Evolutionary conservation across 2,797 vertebrate species (phyloP).

Genomic region (Sebastes steindachneri): DNA sequence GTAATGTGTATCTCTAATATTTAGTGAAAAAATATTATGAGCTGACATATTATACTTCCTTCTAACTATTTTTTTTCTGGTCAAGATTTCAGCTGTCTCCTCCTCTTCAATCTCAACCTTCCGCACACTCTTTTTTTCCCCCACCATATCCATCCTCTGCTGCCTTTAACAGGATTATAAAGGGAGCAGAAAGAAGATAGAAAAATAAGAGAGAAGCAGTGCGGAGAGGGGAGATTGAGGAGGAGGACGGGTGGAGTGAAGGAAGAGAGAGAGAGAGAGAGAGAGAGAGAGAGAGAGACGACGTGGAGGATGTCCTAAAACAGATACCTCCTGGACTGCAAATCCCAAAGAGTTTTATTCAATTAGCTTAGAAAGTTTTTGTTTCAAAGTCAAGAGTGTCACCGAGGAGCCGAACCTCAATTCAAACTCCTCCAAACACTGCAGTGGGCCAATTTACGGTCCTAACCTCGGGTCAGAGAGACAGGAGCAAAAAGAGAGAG

Average conservation of each 20-base stretch:
- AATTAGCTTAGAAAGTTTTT: conserved; percentile 74
- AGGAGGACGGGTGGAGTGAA: conserved; percentile 2
- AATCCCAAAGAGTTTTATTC: conserved; percentile 55
- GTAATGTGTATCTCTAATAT: not conserved
- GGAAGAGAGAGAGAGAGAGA: not conserved
- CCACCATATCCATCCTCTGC: not conserved
- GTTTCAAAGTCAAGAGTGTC: conserved; percentile 73
- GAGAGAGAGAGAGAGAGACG: not conserved
- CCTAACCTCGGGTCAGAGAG: conserved; percentile 66
- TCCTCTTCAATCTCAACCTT: not conserved
- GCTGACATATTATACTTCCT: not conserved
- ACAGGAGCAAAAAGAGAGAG: conserved; percentile 26
- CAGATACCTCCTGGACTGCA: conserved; percentile 28
- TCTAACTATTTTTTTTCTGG: not conserved
- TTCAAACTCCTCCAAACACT: conserved; percentile 54
- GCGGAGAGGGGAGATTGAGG: conserved; percentile 11
- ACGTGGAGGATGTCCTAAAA: conserved; percentile 31
- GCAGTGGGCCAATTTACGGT: conserved; percentile 70
- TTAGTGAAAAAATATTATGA: not conserved
- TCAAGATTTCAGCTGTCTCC: not conserved
- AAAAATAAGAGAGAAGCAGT: conserved; percentile 11
- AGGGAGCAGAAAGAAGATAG: conserved; percentile 23
- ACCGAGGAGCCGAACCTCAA: conserved; percentile 55
- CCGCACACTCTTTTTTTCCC: not conserved
- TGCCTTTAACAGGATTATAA: conserved; percentile 38